Base-by-base conservation (phyloP, 1,140 invertebrate genomes). In the Choristoneura fumiferana region DNA sequence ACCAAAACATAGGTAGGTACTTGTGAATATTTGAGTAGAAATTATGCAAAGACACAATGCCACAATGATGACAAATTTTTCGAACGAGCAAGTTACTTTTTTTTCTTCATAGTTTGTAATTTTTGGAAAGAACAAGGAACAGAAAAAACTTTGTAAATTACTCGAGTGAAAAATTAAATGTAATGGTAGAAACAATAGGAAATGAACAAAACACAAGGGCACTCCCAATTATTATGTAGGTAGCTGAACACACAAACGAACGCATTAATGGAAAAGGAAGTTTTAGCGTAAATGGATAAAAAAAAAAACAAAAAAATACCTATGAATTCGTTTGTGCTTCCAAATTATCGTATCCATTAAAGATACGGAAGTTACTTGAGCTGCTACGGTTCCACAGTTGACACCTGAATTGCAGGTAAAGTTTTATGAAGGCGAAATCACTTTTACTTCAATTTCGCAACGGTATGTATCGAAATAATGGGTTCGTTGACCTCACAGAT, bases 351-450 rank as follows among this genome's bases (percentile, higher is more conserved):
- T 36, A 34, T 22, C 37, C 55, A 18, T 40, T 43, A n/a, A 57
- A 57, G 37, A 29, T 2, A 40, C 40, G 22, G 29, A 36, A 40
- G 36, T 37, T 56, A 57, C 60, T 57, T 39, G 9, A 40, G 40
- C 18, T 38, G 49, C 43, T 15, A 37, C 37, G 22, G 54, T 9
- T 57, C 54, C 29, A 38, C 9, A 36, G 22, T 29, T 29, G 52
- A n/a, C n/a, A 57, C 36, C 54, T 61, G 43, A 12, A 49, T 49
- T 6, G 17, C 8, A 18, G 29, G 18, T 22, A 8, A 49, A 12
- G 9, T 8, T 39, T 22, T 49, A 49, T 49, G 43, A 49, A 49
- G 43, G 43, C 43, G 29, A 49, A 22, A 49, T 18, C 10, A 49
- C 43, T 49, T 49, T 49, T 49, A 49, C 43, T 37, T 49, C 22